Base-by-base conservation (phyloP, 2,797 vertebrate species). In the Girardinus metallicus region DNA sequence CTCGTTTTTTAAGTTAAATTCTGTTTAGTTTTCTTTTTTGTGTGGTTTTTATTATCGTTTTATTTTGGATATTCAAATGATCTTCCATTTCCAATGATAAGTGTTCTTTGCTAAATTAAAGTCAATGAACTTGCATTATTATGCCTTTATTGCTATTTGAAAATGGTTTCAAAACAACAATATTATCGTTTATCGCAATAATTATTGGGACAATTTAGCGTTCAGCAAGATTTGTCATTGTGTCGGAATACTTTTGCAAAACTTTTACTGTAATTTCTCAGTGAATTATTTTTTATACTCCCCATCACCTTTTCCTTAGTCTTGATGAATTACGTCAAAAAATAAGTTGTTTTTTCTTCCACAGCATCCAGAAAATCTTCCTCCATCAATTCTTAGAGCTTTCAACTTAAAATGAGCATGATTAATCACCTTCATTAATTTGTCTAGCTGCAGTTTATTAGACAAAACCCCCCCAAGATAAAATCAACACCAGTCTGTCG, bases 401-500 rank as follows among this genome's bases (percentile, higher is more conserved):
- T 23, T 70, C 23, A 70, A 26, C 21, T 41, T 5, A 41, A 68
- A 41, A 43, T 26, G 36, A 41, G 12, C 0, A 23, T 13, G 4
- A 43, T 70, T 70, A 70, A 70, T 70, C 31, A 12, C 21, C 47
- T 74, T 74, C 72, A 51, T 36, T 15, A 34, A 23, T 80, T 44
- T 36, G 9, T 68, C 29, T 44, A 43, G 12, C 47, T 31, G 68
- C 68, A 36, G 8, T 21, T 44, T 39, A 41, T 60, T 39, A 64
- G 66, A 49, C 13, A 43, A 26, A 72, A 57, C 43, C 31, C 31
- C 31, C 7, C 15, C 26, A 60, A 29, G 13, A 34, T 10, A 36
- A 49, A 41, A 57, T 62, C 74, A 49, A 51, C 44, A 55, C 23
- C 41, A 76, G 74, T 16, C 74, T 70, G 26, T 23, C 0, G 26